phyloP scores from a whole-genome alignment of 2,888 invertebrate species.

The Holacanthella duospinosa region DNA sequence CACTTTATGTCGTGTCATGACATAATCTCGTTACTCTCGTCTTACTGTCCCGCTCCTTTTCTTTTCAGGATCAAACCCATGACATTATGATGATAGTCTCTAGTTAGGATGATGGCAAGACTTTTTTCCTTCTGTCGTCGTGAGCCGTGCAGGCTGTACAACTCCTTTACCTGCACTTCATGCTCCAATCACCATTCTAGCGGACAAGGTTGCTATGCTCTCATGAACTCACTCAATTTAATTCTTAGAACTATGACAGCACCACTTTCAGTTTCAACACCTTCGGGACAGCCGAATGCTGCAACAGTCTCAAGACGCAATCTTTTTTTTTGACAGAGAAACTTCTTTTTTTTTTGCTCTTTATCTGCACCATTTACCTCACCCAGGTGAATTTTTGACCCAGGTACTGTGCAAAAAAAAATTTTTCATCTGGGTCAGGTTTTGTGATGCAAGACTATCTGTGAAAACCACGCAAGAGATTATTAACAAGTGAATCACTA shows the following conservation, averaged over 20 bases:
- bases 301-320: no score
- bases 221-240: no score
- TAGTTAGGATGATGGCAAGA: not conserved
- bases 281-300: not conserved
- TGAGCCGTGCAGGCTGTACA: not conserved
- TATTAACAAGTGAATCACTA: no score
- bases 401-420: not conserved
- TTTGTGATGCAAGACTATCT: not conserved
- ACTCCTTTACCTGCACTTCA: not conserved
- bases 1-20: not conserved
- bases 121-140: no score
- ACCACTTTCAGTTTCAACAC: not conserved
- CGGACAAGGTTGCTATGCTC: conserved; percentile 1
- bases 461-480: no score
- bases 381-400: no score
- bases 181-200: not conserved
- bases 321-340: no score
- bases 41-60: conserved; percentile 2
- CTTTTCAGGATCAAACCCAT: conserved; percentile 2
- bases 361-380: no score
- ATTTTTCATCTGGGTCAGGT: not conserved
- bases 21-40: not conserved
- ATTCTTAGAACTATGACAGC: no score
- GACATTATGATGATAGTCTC: not conserved
- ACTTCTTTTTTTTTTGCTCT: not conserved